These are phyloP conservation scores for Saccostrea echinata DNA, from an alignment of 1,140 invertebrate genomes.

Conservation along the genomic window DNA sequence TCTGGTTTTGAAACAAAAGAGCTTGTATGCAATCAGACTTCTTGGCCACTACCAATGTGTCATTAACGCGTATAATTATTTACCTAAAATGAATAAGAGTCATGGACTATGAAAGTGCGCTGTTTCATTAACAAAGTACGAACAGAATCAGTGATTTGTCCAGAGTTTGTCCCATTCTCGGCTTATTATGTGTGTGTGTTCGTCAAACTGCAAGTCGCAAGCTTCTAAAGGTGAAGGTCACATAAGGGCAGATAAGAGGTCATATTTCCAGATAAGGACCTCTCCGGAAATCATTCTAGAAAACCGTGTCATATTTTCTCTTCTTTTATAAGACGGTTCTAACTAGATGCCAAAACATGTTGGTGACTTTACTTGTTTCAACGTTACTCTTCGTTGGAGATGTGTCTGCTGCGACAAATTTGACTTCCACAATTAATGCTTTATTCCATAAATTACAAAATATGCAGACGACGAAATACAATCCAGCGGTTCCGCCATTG, in stretches of 20 bases:
- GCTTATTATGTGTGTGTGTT: too few relatives aligned
- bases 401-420: neutral
- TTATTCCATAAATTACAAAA: conserved; percentile 60
- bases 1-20: too few relatives aligned
- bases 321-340: neutral
- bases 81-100: too few relatives aligned
- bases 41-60: too few relatives aligned
- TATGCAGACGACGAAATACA: conserved; percentile 65
- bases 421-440: conserved; percentile 48
- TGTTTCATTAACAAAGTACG: too few relatives aligned
- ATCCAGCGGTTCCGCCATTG: conserved; percentile 60
- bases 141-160: too few relatives aligned
- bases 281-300: neutral
- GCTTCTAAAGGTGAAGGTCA: neutral
- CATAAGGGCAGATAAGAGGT: neutral
- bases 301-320: neutral
- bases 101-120: too few relatives aligned
- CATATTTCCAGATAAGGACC: conserved; percentile 2
- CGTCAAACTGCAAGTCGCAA: too few relatives aligned
- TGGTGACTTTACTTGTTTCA: neutral
- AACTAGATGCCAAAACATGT: neutral
- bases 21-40: too few relatives aligned
- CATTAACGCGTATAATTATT: too few relatives aligned
- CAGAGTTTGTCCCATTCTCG: too few relatives aligned
- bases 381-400: neutral